phyloP scores from a whole-genome alignment of 2,797 vertebrate species.

The Peromyscus nudipes region DNA sequence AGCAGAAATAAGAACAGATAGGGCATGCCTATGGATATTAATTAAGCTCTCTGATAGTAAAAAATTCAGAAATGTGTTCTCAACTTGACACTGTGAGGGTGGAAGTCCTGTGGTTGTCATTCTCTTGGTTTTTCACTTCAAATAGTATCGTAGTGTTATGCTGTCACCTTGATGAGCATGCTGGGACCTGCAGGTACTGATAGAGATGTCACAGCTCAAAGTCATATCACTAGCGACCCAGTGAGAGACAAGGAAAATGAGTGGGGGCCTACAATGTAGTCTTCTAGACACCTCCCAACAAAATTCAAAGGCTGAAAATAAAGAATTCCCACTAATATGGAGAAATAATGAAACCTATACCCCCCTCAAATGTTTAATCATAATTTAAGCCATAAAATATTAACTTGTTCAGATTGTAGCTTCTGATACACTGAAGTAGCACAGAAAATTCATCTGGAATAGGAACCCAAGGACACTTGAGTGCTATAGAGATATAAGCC shows the following conservation, averaged over 20 bases:
- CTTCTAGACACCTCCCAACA: not conserved
- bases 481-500: not conserved
- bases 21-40: not conserved
- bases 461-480: not conserved
- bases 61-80: not conserved
- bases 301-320: constrained; percentile 12
- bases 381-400: not conserved
- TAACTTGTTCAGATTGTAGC: not conserved
- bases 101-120: not conserved
- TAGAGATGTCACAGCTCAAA: not conserved
- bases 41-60: constrained; percentile 50
- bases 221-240: not conserved
- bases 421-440: constrained; percentile 8
- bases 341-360: not conserved
- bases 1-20: constrained; percentile 54
- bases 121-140: not conserved
- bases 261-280: not conserved
- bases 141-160: not conserved
- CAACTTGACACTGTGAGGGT: not conserved
- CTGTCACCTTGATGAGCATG: not conserved
- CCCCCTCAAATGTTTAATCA: not conserved
- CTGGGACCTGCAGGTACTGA: not conserved
- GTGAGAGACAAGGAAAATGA: not conserved
- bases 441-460: not conserved
- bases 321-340: not conserved